Percentiles rank a stretch among this genome's conserved stretches.
phyloP scores from a whole-genome alignment of 2,113 vertebrate genomes.

The Arenaria interpres region DNA sequence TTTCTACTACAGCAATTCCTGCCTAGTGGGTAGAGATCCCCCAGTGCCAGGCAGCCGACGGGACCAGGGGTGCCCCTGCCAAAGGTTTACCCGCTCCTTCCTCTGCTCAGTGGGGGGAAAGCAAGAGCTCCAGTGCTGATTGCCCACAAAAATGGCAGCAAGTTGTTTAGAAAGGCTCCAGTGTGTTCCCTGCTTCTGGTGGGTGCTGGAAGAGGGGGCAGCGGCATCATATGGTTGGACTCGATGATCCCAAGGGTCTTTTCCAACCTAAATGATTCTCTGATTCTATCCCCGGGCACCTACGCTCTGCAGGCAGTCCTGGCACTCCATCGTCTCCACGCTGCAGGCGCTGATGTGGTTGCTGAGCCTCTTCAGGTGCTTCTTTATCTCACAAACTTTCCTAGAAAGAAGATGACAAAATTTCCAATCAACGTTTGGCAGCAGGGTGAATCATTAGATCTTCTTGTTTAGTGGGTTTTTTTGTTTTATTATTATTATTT shows the following conservation, averaged over 20 bases:
- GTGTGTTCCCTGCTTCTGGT: rapidly evolving
- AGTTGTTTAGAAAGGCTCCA: rapidly evolving
- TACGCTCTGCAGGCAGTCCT: slow-evolving; percentile 81
- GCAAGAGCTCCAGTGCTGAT: neutral
- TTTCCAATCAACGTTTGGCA: rapidly evolving
- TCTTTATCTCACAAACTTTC: slow-evolving; percentile 78
- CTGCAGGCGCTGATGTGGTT: slow-evolving; percentile 74
- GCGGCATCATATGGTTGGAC: neutral
- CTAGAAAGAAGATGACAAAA: slow-evolving; percentile 15
- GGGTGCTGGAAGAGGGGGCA: neutral
- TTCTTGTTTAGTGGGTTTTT: rapidly evolving
- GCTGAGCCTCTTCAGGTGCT: slow-evolving; percentile 78
- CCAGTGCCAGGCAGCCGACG: neutral
- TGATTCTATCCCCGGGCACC: neutral
- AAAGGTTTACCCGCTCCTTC: neutral
- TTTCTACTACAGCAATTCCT: rapidly evolving
- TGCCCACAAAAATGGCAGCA: neutral
- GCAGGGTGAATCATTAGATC: rapidly evolving
- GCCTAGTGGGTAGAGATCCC: rapidly evolving
- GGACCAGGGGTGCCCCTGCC: neutral
- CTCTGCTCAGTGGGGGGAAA: rapidly evolving
- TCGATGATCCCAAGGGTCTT: no score
- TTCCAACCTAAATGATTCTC: no score
- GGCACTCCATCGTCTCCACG: slow-evolving; percentile 77
- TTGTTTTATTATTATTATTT: neutral